Base-by-base conservation (phyloP, 1,140 invertebrate genomes). In the Atta colombica region DNA sequence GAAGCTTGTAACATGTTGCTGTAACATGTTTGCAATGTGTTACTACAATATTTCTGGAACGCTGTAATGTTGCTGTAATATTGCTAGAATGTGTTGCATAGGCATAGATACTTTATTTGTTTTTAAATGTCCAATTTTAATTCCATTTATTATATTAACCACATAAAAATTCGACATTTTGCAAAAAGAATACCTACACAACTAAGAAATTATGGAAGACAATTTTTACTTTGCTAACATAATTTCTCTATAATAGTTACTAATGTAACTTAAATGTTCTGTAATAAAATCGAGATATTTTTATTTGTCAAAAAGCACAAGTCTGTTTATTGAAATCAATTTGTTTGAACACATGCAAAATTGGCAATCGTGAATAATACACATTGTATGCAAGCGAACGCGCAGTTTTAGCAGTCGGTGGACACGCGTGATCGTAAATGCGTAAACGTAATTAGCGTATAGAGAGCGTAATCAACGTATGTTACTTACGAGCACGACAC, bases 401-500 rank as follows among this genome's bases (percentile, higher is more conserved):
- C 39, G 25, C 68, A 49, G 80, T 84, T 84, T 84, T 75, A 84
- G 39, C 39, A 75, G 63, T 80, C 63, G 31, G 25, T 2, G 55
- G 8, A 75, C n/a, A 84, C 55, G 68, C 69, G 25, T 49, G 51
- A 31, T 61, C 51, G 53, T 55, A 71, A 82, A 82, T 82, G 68
- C 68, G 39, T 61, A 25, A 35, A 61, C 39, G 14, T 74, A 84
- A 84, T 84, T 84, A 84, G 58, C 35, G 55, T 16, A 74, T 18
- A 74, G 35, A 53, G 45, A 74, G 53, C 25, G 69, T 84, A 75
- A 84, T 84, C 69, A 84, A 84, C 53, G 80, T 18, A 72, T n/a
- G 69, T 72, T 84, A 84, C 80, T 84, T 84, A 84, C 39, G 68
- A 82, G 69, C n/a, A 14, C 8, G 14, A 8, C n/a, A 84, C 68